Conservation (phyloP, 2,113 vertebrate genomes). For the Perca flavescens region DNA sequence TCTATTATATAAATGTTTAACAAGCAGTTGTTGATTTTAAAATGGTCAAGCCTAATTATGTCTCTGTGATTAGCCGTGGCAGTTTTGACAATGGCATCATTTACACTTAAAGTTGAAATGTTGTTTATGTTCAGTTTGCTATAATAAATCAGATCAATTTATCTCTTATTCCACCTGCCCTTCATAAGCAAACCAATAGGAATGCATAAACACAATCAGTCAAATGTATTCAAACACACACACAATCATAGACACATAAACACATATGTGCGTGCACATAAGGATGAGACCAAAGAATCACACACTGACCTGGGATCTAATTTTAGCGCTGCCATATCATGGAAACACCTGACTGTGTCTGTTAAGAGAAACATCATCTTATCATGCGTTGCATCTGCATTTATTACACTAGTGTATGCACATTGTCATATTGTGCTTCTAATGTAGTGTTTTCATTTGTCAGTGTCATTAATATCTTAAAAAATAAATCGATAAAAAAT, state of each 20-base stretch:
- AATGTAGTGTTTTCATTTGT: not conserved
- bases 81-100: not conserved
- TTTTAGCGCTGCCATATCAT: constrained; percentile 67
- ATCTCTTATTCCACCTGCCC: constrained; percentile 35
- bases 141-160: constrained; percentile 14
- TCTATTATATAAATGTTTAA: not conserved
- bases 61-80: not conserved
- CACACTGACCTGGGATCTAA: constrained; percentile 75
- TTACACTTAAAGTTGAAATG: not conserved
- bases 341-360: constrained; percentile 73
- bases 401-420: constrained; percentile 2
- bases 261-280: constrained; percentile 11
- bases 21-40: not conserved
- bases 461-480: not conserved
- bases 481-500: not conserved
- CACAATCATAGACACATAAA: constrained; percentile 7
- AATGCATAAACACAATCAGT: constrained; percentile 23
- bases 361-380: constrained; percentile 55
- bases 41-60: not conserved
- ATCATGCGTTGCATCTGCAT: constrained; percentile 37
- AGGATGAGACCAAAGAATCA: constrained; percentile 55
- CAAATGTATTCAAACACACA: constrained; percentile 11
- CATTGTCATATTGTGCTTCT: not conserved
- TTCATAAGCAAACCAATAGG: constrained; percentile 48
- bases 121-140: constrained; percentile 8